Percentiles rank a stretch among this genome's conserved stretches.
Evolutionary conservation across 2,888 invertebrate species (phyloP).

Genomic region (Trichogramma dendrolimi): DNA sequence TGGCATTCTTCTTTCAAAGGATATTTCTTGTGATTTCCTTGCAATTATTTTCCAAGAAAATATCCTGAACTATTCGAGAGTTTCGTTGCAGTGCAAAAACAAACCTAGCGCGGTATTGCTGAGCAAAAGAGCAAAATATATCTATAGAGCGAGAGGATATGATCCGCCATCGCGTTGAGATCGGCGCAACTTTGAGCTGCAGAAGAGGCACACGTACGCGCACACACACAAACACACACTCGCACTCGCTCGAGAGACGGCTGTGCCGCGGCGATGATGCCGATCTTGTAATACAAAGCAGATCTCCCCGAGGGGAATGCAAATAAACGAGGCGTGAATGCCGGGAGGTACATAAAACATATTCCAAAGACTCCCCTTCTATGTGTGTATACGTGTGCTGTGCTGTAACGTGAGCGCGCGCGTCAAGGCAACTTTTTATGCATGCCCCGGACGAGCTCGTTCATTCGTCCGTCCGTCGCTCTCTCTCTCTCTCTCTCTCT

Average conservation of each 20-base stretch:
- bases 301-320: slow-evolving; percentile 7
- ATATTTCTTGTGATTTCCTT: too few relatives aligned
- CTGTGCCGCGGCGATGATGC: background rate
- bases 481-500: background rate
- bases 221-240: too few relatives aligned
- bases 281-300: slow-evolving; percentile 10
- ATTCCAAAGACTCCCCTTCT: slow-evolving; percentile 5
- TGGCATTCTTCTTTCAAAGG: too few relatives aligned
- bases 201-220: too few relatives aligned
- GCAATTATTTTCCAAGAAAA: too few relatives aligned
- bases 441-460: background rate
- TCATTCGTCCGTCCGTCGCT: background rate
- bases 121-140: slow-evolving; percentile 13
- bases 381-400: background rate
- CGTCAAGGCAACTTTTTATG: slow-evolving; percentile 5
- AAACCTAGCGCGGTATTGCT: too few relatives aligned
- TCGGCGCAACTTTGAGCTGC: too few relatives aligned
- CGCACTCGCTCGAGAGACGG: too few relatives aligned
- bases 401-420: too few relatives aligned
- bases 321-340: slow-evolving; percentile 25
- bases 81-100: too few relatives aligned
- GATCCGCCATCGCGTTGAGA: slow-evolving; percentile 14
- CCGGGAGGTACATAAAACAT: slow-evolving; percentile 7
- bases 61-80: too few relatives aligned
- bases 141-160: background rate